Conservation (phyloP, 2,888 invertebrate species). For the Digitonthophagus gazella region DNA sequence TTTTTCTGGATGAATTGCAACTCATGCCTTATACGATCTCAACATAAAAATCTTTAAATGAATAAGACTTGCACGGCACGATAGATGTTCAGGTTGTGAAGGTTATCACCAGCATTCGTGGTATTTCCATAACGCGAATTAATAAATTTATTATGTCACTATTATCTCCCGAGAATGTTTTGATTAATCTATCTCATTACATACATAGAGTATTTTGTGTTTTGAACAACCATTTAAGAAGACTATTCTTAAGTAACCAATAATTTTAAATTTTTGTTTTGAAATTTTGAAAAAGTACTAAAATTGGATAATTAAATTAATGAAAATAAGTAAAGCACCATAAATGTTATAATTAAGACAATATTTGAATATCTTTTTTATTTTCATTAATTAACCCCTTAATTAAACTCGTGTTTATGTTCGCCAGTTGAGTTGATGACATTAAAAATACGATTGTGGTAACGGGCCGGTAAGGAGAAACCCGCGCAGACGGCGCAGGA, state of each 20-base stretch:
- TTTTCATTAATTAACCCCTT: neutral
- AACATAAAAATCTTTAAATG: neutral
- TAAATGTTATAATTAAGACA: no score
- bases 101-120: constrained; percentile 2
- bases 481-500: neutral
- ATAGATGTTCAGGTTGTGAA: constrained; percentile 2
- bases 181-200: neutral
- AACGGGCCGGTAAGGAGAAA: neutral
- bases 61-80: constrained; percentile 1
- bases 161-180: neutral
- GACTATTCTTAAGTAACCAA: no score
- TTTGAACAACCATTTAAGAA: no score
- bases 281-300: no score
- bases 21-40: neutral
- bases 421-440: neutral
- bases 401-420: neutral
- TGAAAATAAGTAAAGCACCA: no score
- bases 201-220: no score
- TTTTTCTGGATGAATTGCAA: neutral
- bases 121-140: neutral
- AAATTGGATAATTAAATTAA: no score
- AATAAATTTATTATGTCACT: neutral
- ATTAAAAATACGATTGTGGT: neutral
- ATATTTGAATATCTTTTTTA: neutral
- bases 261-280: no score